phyloP scores from a whole-genome alignment of 2,113 vertebrate genomes.

The Acinonyx jubatus region DNA sequence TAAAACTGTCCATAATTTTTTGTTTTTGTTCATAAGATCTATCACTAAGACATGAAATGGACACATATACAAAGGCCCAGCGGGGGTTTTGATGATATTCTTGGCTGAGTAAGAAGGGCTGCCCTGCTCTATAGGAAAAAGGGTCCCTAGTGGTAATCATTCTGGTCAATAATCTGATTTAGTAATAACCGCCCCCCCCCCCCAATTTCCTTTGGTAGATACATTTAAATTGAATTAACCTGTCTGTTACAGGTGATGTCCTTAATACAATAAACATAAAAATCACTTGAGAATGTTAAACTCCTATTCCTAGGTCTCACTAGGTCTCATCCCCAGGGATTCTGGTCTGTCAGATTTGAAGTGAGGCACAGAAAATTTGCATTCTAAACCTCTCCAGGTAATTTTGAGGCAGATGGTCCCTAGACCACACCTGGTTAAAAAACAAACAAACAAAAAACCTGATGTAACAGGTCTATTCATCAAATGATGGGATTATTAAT shows the following conservation, averaged over 20 bases:
- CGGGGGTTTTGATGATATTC: not conserved
- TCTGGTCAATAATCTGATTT: not conserved
- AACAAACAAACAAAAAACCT: not conserved
- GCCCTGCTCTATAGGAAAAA: not conserved
- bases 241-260: not conserved
- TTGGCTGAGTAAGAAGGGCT: not conserved
- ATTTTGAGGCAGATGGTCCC: not conserved
- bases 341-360: slow-evolving; percentile 6
- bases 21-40: not conserved
- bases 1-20: not conserved
- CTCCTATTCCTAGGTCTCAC: not conserved
- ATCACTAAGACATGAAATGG: not conserved
- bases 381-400: not conserved
- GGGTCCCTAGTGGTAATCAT: not conserved
- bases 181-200: not conserved
- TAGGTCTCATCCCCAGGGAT: not conserved
- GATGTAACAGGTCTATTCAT: not conserved
- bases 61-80: not conserved
- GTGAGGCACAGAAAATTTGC: not conserved
- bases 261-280: not conserved
- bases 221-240: not conserved
- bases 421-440: not conserved
- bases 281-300: not conserved
- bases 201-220: not conserved
- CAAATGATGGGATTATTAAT: not conserved